These are phyloP conservation scores for Carposina sasakii DNA, from an alignment of 1,140 invertebrate genomes.

Conservation along the genomic window DNA sequence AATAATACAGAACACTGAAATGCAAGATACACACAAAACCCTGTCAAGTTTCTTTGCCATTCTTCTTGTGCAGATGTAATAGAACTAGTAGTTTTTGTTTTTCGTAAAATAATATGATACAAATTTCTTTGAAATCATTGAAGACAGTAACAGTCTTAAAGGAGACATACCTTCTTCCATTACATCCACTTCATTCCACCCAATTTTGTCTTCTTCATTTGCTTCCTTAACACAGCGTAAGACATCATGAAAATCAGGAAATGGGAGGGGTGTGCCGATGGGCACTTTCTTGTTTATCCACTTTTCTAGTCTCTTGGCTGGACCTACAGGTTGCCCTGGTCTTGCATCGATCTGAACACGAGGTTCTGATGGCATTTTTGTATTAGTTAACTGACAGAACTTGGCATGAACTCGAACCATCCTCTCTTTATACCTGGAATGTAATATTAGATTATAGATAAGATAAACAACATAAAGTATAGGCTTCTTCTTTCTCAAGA, in stretches of 20 bases:
- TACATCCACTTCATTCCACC: slow-evolving; percentile 55
- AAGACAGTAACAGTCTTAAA: too few relatives aligned
- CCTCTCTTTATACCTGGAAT: slow-evolving; percentile 58
- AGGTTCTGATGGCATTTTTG: slow-evolving; percentile 62
- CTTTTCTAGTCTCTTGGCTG: slow-evolving; percentile 47
- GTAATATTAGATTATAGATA: not conserved
- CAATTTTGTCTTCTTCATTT: slow-evolving; percentile 50
- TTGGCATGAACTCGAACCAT: slow-evolving; percentile 55
- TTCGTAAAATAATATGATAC: not conserved
- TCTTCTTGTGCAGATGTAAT: too few relatives aligned
- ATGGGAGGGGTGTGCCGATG: slow-evolving; percentile 50
- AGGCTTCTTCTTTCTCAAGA: not conserved
- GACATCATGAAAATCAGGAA: slow-evolving; percentile 64
- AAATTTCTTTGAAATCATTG: not conserved
- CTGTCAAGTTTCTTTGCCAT: too few relatives aligned
- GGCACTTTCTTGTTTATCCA: slow-evolving; percentile 62
- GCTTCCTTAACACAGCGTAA: slow-evolving; percentile 51
- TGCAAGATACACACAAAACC: too few relatives aligned
- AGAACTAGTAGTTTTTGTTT: not conserved
- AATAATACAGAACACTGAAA: too few relatives aligned
- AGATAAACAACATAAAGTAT: not conserved
- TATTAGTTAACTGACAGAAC: slow-evolving; percentile 58
- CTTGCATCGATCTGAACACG: slow-evolving; percentile 46
- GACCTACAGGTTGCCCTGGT: slow-evolving; percentile 42
- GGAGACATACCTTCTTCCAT: slow-evolving; percentile 58